Evolutionary conservation across 1,140 invertebrate species (phyloP), one percentile per base, ranked within the genome.

Genomic region (Asbolus verrucosus): DNA sequence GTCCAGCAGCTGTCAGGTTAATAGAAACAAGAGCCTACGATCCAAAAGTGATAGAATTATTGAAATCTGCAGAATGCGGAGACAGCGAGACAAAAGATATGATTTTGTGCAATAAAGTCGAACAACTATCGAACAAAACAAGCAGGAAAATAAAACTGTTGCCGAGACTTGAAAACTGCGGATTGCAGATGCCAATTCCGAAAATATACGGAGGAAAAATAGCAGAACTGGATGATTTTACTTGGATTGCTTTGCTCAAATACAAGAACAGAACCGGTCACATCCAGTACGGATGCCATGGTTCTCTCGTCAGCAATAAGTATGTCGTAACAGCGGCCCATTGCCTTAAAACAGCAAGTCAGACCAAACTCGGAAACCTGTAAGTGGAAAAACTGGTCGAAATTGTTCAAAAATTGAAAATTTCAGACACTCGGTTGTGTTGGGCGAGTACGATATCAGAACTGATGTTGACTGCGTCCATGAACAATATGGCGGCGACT

Each of bases 321-420:
- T 85, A 83, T 77, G 80, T 87, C 1, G 61, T 87, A 2, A 87
- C 87, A 5, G 87, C 87, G 13, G 85, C 83, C 3, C 87, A 87
- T 77, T 87, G 86, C 73, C 73, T 86, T 1, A 18, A 67, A 4
- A 72, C 67, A 66, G n/a, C 41, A 36, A n/a, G 39, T 69, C 2
- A 27, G 33, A n/a, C n/a, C n/a, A 30, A 50, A 1, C 5, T 18
- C 74, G 76, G 76, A 73, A n/a, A 8, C 21, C 8, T 71, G 71
- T 70, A 11, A 11, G n/a, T n/a, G n/a, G n/a, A n/a, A n/a, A n/a
- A n/a, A n/a, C n/a, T n/a, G n/a, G n/a, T n/a, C n/a, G n/a, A n/a
- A n/a, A n/a, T n/a, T n/a, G n/a, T n/a, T n/a, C n/a, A 62, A 41
- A 62, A 36, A 16, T 27, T n/a, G 13, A 33, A 4, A 38, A 19